A percentile compares a stretch with the other conserved stretches of the same genome.
These are phyloP conservation scores for Dinomys branickii DNA, from an alignment of 2,113 vertebrate genomes.

Conservation along the genomic window DNA sequence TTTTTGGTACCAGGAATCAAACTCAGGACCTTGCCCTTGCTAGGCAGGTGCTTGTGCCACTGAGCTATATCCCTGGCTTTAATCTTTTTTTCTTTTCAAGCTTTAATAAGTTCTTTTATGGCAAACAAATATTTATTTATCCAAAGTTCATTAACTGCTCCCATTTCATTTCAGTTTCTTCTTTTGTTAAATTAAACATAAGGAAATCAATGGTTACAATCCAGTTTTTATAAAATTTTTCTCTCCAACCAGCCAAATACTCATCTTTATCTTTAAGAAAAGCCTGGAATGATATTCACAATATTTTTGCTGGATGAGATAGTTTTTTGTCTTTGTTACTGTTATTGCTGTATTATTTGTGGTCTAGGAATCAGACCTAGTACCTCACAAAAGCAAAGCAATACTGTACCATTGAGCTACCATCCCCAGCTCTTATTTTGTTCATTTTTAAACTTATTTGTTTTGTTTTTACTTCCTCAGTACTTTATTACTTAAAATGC, in stretches of 20 bases:
- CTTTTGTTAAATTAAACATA: constrained; percentile 38
- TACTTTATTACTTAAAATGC: constrained; percentile 19
- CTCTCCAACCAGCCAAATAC: neutral
- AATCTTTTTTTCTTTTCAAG: constrained; percentile 4
- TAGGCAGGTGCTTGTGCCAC: no score
- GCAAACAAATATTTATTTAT: neutral
- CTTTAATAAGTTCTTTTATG: neutral
- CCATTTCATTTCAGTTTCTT: constrained; percentile 28
- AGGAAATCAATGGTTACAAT: neutral
- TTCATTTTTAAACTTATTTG: neutral
- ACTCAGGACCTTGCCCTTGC: no score
- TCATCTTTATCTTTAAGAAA: neutral
- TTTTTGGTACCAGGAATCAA: no score
- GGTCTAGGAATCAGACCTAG: neutral
- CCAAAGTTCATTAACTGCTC: neutral
- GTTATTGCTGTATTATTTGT: neutral
- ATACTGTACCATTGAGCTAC: neutral
- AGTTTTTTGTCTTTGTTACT: neutral
- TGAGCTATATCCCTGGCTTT: no score
- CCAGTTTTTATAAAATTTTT: neutral
- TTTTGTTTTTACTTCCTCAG: constrained; percentile 7
- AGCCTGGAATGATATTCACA: neutral
- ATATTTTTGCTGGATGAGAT: neutral
- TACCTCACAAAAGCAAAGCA: neutral
- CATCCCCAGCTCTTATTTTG: neutral